phyloP scores from a whole-genome alignment of 2,888 invertebrate genomes.

The Epirrhoe tristata region DNA sequence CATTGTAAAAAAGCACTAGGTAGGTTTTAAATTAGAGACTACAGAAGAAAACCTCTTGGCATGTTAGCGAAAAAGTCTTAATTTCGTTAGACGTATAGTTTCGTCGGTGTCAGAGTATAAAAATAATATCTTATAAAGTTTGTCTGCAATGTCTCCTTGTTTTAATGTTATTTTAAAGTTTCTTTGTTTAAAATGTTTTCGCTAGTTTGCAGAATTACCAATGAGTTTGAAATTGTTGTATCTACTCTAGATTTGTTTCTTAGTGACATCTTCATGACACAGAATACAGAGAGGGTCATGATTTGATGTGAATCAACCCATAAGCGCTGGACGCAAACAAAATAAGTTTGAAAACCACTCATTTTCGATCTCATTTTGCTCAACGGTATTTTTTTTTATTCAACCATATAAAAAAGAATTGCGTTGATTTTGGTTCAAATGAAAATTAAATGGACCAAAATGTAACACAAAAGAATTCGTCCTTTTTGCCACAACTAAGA shows the following conservation, averaged over 20 bases:
- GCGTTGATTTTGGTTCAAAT: conserved; percentile 1
- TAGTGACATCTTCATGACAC: too few relatives aligned
- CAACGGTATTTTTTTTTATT: conserved; percentile 12
- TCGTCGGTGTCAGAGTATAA: neutral
- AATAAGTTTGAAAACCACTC: conserved; percentile 8
- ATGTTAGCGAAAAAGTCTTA: neutral
- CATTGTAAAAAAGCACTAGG: neutral
- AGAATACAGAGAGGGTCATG: too few relatives aligned
- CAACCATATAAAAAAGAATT: neutral
- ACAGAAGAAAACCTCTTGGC: conserved; percentile 47
- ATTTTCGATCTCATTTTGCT: conserved; percentile 34
- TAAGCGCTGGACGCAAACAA: conserved; percentile 33
- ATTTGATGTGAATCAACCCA: conserved; percentile 2
- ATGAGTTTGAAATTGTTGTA: conserved; percentile 1
- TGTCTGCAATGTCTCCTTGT: conserved; percentile 7
- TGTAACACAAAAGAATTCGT: neutral
- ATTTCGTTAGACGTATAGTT: neutral
- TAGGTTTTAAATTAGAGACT: conserved; percentile 7
- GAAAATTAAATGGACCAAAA: neutral
- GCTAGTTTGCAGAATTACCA: conserved; percentile 15
- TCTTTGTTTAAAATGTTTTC: conserved; percentile 6
- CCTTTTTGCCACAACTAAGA: conserved; percentile 17
- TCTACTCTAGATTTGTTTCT: conserved; percentile 1
- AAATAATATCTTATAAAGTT: neutral
- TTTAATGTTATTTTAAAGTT: conserved; percentile 7